These are phyloP conservation scores for Rostratula benghalensis DNA, from an alignment of 2,113 vertebrate genomes.

Conservation along the genomic window DNA sequence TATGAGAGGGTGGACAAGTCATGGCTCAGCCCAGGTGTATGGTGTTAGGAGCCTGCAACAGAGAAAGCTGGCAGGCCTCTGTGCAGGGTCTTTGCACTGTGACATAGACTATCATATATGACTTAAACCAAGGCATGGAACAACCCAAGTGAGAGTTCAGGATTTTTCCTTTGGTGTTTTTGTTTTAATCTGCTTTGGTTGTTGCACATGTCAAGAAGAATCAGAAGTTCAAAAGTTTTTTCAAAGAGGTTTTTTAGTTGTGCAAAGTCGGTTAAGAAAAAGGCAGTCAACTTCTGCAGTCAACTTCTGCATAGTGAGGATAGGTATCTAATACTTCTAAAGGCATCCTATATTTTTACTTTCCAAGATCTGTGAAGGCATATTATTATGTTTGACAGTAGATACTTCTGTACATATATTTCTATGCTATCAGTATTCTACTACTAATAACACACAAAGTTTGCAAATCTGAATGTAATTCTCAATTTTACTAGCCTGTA, in stretches of 20 bases:
- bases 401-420: background rate
- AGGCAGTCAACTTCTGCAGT: background rate
- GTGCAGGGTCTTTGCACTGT: background rate
- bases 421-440: background rate
- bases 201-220: rapidly evolving
- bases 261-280: background rate
- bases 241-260: background rate
- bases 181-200: rapidly evolving
- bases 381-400: background rate
- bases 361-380: background rate
- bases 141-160: background rate
- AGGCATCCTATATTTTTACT: background rate
- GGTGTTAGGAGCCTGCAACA: rapidly evolving
- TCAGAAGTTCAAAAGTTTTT: background rate
- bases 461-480: background rate
- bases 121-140: background rate
- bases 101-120: background rate
- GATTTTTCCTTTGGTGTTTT: background rate
- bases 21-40: background rate
- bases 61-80: background rate
- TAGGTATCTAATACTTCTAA: background rate
- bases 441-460: background rate
- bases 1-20: rapidly evolving
- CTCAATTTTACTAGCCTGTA: background rate
- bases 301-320: background rate